A percentile compares a stretch with the other conserved stretches of the same genome.
Conservation (phyloP, 2,113 vertebrate genomes). For the Chamaea fasciata region DNA sequence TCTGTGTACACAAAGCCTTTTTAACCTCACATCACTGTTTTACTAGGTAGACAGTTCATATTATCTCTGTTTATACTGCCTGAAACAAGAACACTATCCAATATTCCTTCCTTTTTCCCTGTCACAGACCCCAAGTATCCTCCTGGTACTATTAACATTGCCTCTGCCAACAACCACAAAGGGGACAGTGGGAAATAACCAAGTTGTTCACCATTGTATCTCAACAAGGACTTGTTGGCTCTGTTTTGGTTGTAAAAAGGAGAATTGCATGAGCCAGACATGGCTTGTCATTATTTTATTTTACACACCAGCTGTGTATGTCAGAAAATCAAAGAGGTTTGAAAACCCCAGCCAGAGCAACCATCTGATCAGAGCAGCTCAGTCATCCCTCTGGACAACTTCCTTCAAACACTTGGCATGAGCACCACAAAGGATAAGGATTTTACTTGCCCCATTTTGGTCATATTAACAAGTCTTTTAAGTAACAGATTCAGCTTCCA, state of each 20-base stretch:
- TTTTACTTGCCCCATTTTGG: neutral
- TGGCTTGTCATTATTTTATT: neutral
- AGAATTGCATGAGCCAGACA: neutral
- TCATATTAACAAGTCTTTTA: neutral
- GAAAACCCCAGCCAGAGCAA: neutral
- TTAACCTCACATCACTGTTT: neutral
- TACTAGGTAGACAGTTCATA: neutral
- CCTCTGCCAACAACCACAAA: neutral
- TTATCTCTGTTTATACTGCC: neutral
- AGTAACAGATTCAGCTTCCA: neutral
- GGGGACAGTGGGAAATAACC: neutral
- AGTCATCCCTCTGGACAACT: neutral
- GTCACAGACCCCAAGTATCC: neutral
- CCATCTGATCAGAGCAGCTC: neutral
- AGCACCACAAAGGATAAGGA: neutral
- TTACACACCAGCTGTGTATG: neutral
- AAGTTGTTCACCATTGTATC: neutral
- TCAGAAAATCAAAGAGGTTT: neutral
- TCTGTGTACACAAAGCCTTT: neutral
- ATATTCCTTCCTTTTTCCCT: neutral
- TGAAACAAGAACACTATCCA: neutral
- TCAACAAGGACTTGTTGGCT: neutral
- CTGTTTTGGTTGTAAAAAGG: neutral
- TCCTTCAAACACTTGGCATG: rapidly evolving
- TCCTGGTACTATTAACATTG: neutral